Evolutionary conservation across 2,888 invertebrate species (phyloP).

Genomic region (Creontiades dilutus): DNA sequence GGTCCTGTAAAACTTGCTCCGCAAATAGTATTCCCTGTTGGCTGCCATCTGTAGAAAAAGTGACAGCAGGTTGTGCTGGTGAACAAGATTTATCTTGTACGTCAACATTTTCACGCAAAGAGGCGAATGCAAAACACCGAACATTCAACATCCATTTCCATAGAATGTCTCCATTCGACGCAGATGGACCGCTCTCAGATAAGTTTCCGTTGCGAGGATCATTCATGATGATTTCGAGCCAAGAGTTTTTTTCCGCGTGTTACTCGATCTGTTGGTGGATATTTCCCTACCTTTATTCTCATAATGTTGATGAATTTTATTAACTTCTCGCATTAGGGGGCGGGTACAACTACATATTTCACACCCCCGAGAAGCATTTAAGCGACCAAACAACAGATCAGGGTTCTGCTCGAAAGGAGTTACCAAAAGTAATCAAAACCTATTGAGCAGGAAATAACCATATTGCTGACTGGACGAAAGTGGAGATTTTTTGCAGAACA

Average conservation of each 20-base stretch:
- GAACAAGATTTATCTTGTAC: conserved; percentile 9
- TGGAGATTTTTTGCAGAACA: too few species aligned
- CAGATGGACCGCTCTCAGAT: neutral
- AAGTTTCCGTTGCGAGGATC: neutral
- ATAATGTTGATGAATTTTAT: too few species aligned
- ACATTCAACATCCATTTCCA: neutral
- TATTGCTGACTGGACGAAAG: too few species aligned
- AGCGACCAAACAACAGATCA: too few species aligned
- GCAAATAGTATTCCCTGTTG: neutral
- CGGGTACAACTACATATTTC: too few species aligned
- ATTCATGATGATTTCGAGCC: neutral
- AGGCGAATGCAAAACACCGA: neutral
- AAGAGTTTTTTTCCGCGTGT: neutral
- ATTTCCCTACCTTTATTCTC: neutral
- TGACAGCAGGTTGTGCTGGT: neutral
- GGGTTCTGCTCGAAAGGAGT: too few species aligned
- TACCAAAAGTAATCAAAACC: too few species aligned
- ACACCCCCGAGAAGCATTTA: too few species aligned
- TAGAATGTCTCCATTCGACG: conserved; percentile 19
- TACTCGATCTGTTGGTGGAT: neutral
- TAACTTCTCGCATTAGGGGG: too few species aligned
- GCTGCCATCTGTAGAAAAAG: neutral
- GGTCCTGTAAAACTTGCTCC: neutral
- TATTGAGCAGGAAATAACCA: too few species aligned
- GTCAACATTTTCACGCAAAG: conserved; percentile 17